Percentiles rank a stretch among this genome's conserved stretches.
Evolutionary conservation across 1,140 invertebrate species (phyloP).

Genomic region (Brachionus paranguensis): DNA sequence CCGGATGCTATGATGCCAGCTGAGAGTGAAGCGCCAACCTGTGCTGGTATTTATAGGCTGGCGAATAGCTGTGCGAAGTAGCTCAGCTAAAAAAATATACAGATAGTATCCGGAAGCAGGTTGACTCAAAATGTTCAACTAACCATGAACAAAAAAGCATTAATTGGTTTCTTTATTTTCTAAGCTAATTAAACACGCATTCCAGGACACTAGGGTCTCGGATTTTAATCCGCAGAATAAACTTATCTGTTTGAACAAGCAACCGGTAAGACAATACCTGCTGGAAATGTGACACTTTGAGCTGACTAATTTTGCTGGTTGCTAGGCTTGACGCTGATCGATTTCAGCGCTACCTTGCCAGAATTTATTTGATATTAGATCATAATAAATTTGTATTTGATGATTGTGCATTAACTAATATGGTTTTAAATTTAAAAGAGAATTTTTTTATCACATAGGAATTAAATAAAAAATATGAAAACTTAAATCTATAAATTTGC

Average conservation of each 20-base stretch:
- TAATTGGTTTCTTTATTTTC: not conserved
- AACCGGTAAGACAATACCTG: not conserved
- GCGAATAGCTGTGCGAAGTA: not conserved
- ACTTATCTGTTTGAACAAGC: not conserved
- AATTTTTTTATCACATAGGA: slow-evolving; percentile 29
- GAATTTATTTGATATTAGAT: not conserved
- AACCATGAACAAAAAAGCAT: not conserved
- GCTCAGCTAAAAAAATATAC: slow-evolving; percentile 29
- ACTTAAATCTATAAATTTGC: slow-evolving; percentile 36
- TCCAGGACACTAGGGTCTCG: not conserved
- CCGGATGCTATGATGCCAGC: not conserved
- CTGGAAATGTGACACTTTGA: not conserved
- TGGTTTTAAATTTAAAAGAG: not conserved
- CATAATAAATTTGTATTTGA: slow-evolving; percentile 5
- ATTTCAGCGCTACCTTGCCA: not conserved
- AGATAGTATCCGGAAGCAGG: slow-evolving; percentile 34
- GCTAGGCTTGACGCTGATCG: not conserved
- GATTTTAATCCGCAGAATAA: not conserved
- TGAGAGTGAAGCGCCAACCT: not conserved
- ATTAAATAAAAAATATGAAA: not conserved
- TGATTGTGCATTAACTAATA: not conserved
- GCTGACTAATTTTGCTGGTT: not conserved
- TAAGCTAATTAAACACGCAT: not conserved
- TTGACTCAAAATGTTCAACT: not conserved
- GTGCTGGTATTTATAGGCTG: not conserved